Percentiles rank a stretch among this genome's conserved stretches.
These are phyloP conservation scores for Bovichtus diacanthus DNA, from an alignment of 2,797 vertebrate genomes.

Conservation along the genomic window DNA sequence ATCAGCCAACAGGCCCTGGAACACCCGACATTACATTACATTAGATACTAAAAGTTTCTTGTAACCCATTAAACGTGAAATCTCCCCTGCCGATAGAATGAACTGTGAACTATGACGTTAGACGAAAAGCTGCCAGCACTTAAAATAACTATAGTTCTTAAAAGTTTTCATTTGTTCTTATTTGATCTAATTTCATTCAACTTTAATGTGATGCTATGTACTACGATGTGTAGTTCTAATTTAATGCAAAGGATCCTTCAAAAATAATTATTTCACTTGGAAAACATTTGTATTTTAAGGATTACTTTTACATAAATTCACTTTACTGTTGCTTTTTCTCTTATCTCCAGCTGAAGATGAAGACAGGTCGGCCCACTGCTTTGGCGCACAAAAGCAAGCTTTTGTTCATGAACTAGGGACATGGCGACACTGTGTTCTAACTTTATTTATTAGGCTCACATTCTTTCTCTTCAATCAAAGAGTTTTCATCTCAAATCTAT, in stretches of 20 bases:
- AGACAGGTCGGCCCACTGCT: not conserved
- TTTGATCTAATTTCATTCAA: not conserved
- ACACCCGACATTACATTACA: no score
- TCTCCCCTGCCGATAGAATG: not conserved
- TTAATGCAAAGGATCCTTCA: not conserved
- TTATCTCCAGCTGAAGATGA: not conserved
- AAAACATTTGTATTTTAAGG: not conserved
- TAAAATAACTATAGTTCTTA: no score
- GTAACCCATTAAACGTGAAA: constrained; percentile 7
- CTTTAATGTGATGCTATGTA: not conserved
- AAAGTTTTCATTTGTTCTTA: not conserved
- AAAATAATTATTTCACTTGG: not conserved
- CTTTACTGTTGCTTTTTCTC: not conserved
- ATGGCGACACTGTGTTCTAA: not conserved
- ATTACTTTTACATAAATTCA: not conserved
- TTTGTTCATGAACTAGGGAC: not conserved
- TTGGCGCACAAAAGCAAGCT: not conserved
- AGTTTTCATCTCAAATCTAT: not conserved
- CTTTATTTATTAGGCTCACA: not conserved
- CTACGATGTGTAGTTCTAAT: not conserved
- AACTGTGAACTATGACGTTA: not conserved
- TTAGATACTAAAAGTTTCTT: no score
- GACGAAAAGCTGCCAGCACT: not conserved
- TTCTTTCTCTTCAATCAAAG: not conserved
- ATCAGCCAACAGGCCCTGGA: not conserved